Evolutionary conservation across 2,888 invertebrate species (phyloP), one percentile per base, ranked within the genome.

Genomic region (Iphiclides podalirius): DNA sequence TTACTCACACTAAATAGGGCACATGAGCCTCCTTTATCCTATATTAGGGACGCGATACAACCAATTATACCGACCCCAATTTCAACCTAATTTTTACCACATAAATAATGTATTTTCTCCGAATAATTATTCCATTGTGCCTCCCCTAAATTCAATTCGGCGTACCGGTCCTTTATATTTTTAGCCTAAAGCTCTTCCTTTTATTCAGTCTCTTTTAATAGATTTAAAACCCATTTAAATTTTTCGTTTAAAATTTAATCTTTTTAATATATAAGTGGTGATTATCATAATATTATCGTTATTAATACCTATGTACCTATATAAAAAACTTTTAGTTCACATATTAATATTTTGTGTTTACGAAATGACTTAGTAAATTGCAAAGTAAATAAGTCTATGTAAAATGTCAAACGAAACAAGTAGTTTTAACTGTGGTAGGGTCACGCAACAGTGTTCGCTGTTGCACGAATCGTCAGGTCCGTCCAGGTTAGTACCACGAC

Each of bases 1-100:
- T 79, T 75, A 67, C 70, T 60, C 69, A 61, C 65, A 68, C 80
- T 79, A 79, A 82, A 81, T 75, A 75, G 70, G 60, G 64, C 64
- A 70, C 66, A 68, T 42, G 64, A 60, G 61, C 61, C 57, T 44
- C 59, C 67, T 67, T 72, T 70, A 72, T 46, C 60, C 66, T 66
- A 70, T 71, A 72, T 70, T 70, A 70, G 66, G 64, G n/a, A n/a
- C n/a, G n/a, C n/a, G 67, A 69, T 72, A 65, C 62, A 65, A 64
- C 56, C 67, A 70, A 69, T 70, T 66, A 70, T 66, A 55, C 55
- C 49, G 52, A 52, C 52, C 57, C 52, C 55, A 57, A 45, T 60
- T 47, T 54, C 47, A 53, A 63, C 52, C 54, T 60, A 59, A 63
- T 64, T 64, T 64, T 67, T 59, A 47, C 53, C 52, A 58, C 55